phyloP scores from a whole-genome alignment of 1,140 invertebrate species.

The Bombus confusus region DNA sequence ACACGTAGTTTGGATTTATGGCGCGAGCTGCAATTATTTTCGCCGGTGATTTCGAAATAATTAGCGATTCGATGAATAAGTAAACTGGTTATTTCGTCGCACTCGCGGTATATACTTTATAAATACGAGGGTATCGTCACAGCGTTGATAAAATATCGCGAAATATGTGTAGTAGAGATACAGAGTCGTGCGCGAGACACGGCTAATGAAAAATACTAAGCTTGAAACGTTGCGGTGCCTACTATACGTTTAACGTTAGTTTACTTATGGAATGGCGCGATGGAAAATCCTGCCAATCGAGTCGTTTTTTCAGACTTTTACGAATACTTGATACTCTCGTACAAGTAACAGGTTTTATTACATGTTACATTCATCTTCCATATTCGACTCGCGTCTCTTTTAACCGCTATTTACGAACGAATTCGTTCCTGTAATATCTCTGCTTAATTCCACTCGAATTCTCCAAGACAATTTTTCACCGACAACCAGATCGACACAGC shows the following conservation, averaged over 20 bases:
- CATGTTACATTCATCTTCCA: not conserved
- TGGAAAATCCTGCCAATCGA: accelerated
- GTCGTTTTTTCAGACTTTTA: not conserved
- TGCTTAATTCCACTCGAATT: no score
- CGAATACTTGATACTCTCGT: no score
- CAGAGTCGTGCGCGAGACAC: not conserved
- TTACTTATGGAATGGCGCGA: not conserved
- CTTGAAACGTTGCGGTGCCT: not conserved
- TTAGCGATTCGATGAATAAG: slow-evolving; percentile 21
- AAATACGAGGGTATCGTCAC: not conserved
- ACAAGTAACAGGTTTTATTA: not conserved
- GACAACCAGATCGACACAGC: no score
- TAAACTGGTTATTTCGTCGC: slow-evolving; percentile 14
- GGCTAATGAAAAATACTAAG: not conserved
- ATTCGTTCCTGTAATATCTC: no score
- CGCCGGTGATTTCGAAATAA: not conserved
- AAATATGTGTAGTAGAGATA: not conserved
- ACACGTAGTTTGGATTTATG: slow-evolving; percentile 1
- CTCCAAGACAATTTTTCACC: no score
- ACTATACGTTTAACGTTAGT: not conserved
- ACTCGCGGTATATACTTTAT: not conserved
- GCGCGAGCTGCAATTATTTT: slow-evolving; percentile 1
- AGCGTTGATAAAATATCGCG: slow-evolving; percentile 3
- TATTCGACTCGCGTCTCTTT: no score
- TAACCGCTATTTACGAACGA: no score